Evolutionary conservation across 2,797 vertebrate genomes (phyloP).

Genomic region (Tapera naevia): DNA sequence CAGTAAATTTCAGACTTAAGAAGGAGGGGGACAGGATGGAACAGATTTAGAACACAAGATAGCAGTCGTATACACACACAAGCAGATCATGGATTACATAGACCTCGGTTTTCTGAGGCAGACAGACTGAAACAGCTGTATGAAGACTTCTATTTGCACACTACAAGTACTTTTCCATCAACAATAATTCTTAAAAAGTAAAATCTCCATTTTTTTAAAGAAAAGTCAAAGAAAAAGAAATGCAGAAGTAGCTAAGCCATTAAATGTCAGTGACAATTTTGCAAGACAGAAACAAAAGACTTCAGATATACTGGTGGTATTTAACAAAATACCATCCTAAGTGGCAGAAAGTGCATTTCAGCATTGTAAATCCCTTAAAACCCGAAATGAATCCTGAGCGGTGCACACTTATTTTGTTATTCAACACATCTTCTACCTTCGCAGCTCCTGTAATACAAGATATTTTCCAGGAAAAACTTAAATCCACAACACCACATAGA

Average conservation of each 20-base stretch:
- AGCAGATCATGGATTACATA: background rate
- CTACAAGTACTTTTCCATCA: background rate
- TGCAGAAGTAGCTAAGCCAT: background rate
- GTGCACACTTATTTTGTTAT: background rate
- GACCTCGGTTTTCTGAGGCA: background rate
- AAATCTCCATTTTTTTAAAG: background rate
- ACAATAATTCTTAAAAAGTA: background rate
- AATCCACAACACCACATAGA: background rate
- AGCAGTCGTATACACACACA: background rate
- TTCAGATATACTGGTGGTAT: background rate
- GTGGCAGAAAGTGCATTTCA: background rate
- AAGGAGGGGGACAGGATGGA: too few species aligned
- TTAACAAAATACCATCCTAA: background rate
- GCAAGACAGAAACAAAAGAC: background rate
- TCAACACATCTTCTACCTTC: conserved; percentile 8
- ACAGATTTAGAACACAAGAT: background rate
- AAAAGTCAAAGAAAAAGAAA: background rate
- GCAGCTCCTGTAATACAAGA: background rate
- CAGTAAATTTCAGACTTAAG: background rate
- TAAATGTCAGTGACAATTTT: background rate
- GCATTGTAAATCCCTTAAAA: background rate
- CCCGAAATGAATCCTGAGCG: background rate
- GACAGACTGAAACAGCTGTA: background rate
- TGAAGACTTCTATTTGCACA: background rate
- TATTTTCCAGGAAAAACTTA: conserved; percentile 54